These are phyloP conservation scores for Tethya wilhelma DNA, from an alignment of 37 sponge, comb jelly and placozoan genomes.

Conservation along the genomic window DNA sequence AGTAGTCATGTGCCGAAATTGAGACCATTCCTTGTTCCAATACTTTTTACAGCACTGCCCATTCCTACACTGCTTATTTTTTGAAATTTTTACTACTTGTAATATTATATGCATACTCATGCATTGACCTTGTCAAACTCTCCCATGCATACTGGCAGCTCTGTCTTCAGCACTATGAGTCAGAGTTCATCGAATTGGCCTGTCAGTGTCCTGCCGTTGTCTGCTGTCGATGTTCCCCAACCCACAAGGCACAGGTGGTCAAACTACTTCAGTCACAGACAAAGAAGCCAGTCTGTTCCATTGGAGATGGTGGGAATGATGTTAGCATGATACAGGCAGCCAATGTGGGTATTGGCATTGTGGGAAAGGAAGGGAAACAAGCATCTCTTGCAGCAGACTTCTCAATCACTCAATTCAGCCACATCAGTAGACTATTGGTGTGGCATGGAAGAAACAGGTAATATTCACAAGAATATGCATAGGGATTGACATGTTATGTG, in stretches of 20 bases:
- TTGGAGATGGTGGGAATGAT: conserved; percentile 97
- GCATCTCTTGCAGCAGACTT: conserved; percentile 97
- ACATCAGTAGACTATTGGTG: conserved; percentile 84
- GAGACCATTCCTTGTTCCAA: too few species aligned
- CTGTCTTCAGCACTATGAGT: conserved; percentile 77
- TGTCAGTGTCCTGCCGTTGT: conserved; percentile 90
- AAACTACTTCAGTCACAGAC: conserved; percentile 77
- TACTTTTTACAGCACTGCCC: too few species aligned
- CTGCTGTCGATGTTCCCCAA: conserved; percentile 93
- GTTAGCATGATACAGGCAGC: conserved; percentile 98
- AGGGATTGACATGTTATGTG: not conserved
- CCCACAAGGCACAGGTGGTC: conserved; percentile 92
- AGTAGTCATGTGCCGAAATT: too few species aligned
- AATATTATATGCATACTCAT: not conserved
- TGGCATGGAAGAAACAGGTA: conserved; percentile 99
- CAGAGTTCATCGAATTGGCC: conserved; percentile 92
- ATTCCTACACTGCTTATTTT: too few species aligned
- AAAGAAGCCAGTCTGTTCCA: conserved; percentile 79
- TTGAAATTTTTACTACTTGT: too few species aligned
- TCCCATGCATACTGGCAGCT: conserved; percentile 35
- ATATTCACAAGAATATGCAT: not conserved
- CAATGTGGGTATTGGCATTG: conserved; percentile 94
- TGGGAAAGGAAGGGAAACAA: conserved; percentile 97
- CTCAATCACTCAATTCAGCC: conserved; percentile 89
- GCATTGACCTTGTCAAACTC: not conserved